These are phyloP conservation scores for Xenopus borealis DNA, from an alignment of 2,113 vertebrate species.

Conservation along the genomic window DNA sequence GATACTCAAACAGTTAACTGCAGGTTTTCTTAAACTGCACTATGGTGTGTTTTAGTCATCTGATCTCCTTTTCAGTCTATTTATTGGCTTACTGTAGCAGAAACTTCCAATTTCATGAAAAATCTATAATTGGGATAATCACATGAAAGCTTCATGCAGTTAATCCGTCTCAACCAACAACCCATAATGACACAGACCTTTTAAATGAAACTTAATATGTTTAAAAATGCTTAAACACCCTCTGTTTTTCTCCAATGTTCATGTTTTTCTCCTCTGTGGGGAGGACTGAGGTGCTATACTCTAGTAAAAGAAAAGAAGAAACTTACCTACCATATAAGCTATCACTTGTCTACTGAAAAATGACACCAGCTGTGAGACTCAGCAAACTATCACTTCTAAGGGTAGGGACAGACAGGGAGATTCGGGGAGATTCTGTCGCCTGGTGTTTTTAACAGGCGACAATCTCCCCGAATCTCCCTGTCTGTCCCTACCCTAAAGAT, in stretches of 20 bases:
- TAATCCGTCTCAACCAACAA: constrained; percentile 59
- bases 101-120: constrained; percentile 59
- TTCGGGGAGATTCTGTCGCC: too few relatives aligned
- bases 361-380: too few relatives aligned
- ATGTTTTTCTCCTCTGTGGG: constrained; percentile 37
- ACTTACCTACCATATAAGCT: too few relatives aligned
- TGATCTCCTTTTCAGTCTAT: constrained; percentile 48
- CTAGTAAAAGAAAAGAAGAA: constrained; percentile 17
- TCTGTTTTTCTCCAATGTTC: constrained; percentile 41
- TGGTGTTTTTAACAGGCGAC: too few relatives aligned
- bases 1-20: constrained; percentile 50
- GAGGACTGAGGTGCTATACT: constrained; percentile 46
- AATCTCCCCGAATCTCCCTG: too few relatives aligned
- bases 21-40: constrained; percentile 50
- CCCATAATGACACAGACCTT: constrained; percentile 55
- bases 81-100: constrained; percentile 51
- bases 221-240: constrained; percentile 55
- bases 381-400: too few relatives aligned
- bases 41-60: constrained; percentile 51
- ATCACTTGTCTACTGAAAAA: too few relatives aligned
- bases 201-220: constrained; percentile 44
- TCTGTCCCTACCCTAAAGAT: too few relatives aligned
- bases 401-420: too few relatives aligned
- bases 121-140: constrained; percentile 66
- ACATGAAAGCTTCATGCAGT: constrained; percentile 62